phyloP scores from a whole-genome alignment of 2,113 vertebrate species.

The Semicossyphus pulcher region DNA sequence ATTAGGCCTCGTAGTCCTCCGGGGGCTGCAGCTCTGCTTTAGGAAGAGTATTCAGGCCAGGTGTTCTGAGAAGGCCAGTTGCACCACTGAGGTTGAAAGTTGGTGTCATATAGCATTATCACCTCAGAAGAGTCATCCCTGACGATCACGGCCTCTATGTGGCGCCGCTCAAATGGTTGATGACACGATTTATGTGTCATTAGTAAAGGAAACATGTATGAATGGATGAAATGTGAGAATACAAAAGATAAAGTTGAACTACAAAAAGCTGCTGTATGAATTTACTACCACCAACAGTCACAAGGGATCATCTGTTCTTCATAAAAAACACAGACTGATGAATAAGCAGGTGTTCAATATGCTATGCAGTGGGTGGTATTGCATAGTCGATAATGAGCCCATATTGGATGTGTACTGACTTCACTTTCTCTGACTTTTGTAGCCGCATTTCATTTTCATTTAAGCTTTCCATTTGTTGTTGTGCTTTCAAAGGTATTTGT shows the following conservation, averaged over 20 bases:
- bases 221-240: constrained; percentile 10
- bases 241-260: constrained; percentile 7
- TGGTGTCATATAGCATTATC: constrained; percentile 53
- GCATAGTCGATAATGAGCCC: not conserved
- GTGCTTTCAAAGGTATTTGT: not conserved
- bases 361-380: not conserved
- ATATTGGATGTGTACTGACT: not conserved
- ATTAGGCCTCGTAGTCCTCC: constrained; percentile 12
- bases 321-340: constrained; percentile 6
- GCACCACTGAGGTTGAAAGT: constrained; percentile 33
- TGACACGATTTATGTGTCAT: constrained; percentile 34
- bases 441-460: constrained; percentile 1
- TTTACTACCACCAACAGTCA: constrained; percentile 16
- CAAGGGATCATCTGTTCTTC: not conserved
- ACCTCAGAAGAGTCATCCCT: constrained; percentile 27
- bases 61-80: not conserved
- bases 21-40: constrained; percentile 30
- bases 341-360: constrained; percentile 8
- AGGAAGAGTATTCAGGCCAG: constrained; percentile 42
- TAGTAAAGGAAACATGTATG: constrained; percentile 8
- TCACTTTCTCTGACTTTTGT: not conserved
- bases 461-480: not conserved
- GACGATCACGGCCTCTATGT: constrained; percentile 38
- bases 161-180: constrained; percentile 21
- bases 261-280: constrained; percentile 8